Conservation (phyloP, 1,140 invertebrate species). For the Zaprionus africanus region DNA sequence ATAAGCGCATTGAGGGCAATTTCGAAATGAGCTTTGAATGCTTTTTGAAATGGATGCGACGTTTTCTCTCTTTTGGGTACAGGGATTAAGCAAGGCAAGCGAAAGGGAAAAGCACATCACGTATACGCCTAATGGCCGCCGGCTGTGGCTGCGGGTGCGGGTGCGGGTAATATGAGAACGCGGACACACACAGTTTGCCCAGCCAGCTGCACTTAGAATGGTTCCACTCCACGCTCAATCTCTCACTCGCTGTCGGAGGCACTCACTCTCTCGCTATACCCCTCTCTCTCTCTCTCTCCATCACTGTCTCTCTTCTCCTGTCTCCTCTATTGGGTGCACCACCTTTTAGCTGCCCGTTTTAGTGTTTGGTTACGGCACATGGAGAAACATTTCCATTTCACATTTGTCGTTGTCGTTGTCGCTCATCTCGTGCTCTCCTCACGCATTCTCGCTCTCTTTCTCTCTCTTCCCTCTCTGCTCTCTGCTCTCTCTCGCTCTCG, state of each 20-base stretch:
- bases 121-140: conserved; percentile 73
- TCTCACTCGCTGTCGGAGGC: background rate
- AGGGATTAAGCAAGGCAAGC: conserved; percentile 11
- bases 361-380: conserved; percentile 38
- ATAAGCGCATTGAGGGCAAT: conserved; percentile 26
- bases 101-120: conserved; percentile 53
- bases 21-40: conserved; percentile 62
- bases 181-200: conserved; percentile 38
- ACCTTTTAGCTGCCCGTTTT: conserved; percentile 18
- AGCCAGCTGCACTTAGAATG: conserved; percentile 56
- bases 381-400: conserved; percentile 54
- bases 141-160: conserved; percentile 15
- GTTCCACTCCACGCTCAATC: conserved; percentile 24
- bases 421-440: conserved; percentile 77
- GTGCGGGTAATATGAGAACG: conserved; percentile 55
- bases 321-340: background rate
- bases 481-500: background rate
- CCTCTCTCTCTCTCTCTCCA: background rate
- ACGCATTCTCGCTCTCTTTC: conserved; percentile 57
- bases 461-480: conserved; percentile 16
- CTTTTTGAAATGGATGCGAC: background rate
- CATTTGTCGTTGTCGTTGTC: conserved; percentile 64
- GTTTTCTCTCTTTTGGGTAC: background rate
- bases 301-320: conserved; percentile 1
- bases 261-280: background rate